phyloP scores from a whole-genome alignment of 2,888 invertebrate species.

The Zygaena filipendulae region DNA sequence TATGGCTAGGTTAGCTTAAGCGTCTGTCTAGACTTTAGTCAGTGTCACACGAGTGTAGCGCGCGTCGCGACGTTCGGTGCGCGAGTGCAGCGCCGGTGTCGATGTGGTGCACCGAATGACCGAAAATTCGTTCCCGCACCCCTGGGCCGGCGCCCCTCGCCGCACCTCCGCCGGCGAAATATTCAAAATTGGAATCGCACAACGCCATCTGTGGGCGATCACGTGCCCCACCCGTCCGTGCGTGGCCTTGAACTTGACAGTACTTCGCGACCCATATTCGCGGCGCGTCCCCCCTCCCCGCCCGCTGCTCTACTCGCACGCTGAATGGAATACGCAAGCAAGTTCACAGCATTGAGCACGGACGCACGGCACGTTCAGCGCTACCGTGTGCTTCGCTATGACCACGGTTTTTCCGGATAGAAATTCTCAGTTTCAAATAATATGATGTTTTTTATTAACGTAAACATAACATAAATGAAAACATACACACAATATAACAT shows the following conservation, averaged over 20 bases:
- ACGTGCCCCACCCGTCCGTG: constrained; percentile 35
- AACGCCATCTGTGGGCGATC: constrained; percentile 60
- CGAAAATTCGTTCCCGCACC: constrained; percentile 61
- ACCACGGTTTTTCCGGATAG: no score
- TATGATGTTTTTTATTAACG: no score
- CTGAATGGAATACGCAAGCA: constrained; percentile 58
- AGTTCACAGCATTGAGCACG: constrained; percentile 40
- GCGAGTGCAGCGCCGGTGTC: constrained; percentile 61
- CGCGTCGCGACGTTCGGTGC: constrained; percentile 62
- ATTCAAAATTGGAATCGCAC: constrained; percentile 49
- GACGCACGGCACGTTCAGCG: no score
- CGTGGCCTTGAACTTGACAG: constrained; percentile 66
- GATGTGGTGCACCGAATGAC: constrained; percentile 64
- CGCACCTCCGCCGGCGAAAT: constrained; percentile 51
- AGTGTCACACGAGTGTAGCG: constrained; percentile 49
- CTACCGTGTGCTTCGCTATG: no score
- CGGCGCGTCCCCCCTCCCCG: constrained; percentile 34
- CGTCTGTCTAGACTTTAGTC: constrained; percentile 40
- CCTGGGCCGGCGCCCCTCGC: constrained; percentile 40
- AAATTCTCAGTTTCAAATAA: no score
- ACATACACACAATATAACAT: no score
- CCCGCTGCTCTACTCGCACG: constrained; percentile 34
- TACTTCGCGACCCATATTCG: constrained; percentile 58
- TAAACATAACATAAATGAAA: no score
- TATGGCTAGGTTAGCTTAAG: constrained; percentile 39